Conservation (phyloP, 1,140 invertebrate species). For the Galleria mellonella region DNA sequence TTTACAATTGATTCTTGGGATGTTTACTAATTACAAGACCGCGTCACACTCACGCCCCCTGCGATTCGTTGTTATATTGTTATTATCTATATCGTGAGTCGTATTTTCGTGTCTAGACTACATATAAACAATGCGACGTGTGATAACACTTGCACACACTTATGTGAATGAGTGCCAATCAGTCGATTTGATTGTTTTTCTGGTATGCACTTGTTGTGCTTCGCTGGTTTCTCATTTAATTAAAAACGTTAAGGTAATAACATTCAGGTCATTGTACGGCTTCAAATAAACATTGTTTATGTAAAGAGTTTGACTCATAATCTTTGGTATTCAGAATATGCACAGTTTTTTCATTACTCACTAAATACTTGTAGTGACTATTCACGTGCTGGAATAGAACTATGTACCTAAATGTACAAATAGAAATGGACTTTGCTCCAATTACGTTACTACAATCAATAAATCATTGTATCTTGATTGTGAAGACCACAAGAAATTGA, state of each 20-base stretch:
- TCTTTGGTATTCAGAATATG: too few relatives aligned
- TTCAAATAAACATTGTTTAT: not conserved
- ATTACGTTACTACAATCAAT: conserved; percentile 11
- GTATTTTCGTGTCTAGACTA: too few relatives aligned
- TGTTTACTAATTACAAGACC: too few relatives aligned
- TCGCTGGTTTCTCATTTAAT: conserved; percentile 12
- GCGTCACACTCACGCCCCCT: too few relatives aligned
- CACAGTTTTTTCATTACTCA: too few relatives aligned
- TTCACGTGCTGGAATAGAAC: not conserved
- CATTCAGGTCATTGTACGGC: conserved; percentile 5
- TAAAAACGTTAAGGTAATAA: conserved; percentile 13
- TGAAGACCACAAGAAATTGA: not conserved
- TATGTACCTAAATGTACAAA: conserved; percentile 7
- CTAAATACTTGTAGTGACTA: too few relatives aligned
- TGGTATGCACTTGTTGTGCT: conserved; percentile 13
- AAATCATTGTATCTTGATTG: too few relatives aligned
- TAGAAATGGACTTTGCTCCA: conserved; percentile 25
- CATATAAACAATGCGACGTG: too few relatives aligned
- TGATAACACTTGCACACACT: not conserved
- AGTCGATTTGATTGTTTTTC: not conserved
- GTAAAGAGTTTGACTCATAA: too few relatives aligned
- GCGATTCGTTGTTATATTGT: not conserved
- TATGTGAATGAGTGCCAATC: not conserved
- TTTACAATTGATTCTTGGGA: too few relatives aligned
- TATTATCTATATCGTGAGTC: too few relatives aligned